Base-by-base conservation (phyloP, 2,888 invertebrate genomes). In the Eretmocerus hayati region DNA sequence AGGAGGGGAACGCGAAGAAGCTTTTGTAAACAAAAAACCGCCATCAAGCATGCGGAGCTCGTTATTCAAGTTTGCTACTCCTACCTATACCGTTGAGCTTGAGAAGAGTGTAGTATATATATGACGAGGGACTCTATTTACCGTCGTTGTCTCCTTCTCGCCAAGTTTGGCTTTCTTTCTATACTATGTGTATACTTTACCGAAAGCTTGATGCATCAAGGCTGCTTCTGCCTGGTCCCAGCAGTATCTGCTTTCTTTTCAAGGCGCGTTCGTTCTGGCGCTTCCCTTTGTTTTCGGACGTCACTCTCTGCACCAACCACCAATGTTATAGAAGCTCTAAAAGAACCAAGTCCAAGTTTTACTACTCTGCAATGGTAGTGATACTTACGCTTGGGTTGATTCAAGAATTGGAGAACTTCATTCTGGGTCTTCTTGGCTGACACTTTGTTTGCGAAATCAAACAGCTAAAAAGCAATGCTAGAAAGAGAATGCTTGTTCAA, bases 1-100 rank as follows among this genome's bases (percentile, higher is more conserved):
- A 11, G 22, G 16, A 30, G 30, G 26, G 20, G 43, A n/a, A n/a
- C n/a, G n/a, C n/a, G n/a, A n/a, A n/a, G 46, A 22, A 43, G 22
- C 36, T 46, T 54, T 52, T 50, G 56, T 54, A 56, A 57, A 56
- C 57, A 53, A 55, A 50, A 56, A 56, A 55, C 55, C 52, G 53
- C 53, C 55, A 56, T 53, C 56, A 52, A 52, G 56, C 54, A 54
- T 52, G 56, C 55, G 53, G 48, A 55, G 54, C 55, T 56, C 55
- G 58, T 58, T 58, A 58, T 54, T 58, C 54, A 56, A 56, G 52
- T 51, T 56, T 40, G 56, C 53, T 46, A 42, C 45, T 15, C 16
- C 4, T 5, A n/a, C n/a, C n/a, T n/a, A n/a, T n/a, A n/a, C n/a
- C n/a, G n/a, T n/a, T n/a, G n/a, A n/a, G n/a, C n/a, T n/a, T n/a